Evolutionary conservation across 2,797 vertebrate species (phyloP).

Genomic region (Galago senegalensis): DNA sequence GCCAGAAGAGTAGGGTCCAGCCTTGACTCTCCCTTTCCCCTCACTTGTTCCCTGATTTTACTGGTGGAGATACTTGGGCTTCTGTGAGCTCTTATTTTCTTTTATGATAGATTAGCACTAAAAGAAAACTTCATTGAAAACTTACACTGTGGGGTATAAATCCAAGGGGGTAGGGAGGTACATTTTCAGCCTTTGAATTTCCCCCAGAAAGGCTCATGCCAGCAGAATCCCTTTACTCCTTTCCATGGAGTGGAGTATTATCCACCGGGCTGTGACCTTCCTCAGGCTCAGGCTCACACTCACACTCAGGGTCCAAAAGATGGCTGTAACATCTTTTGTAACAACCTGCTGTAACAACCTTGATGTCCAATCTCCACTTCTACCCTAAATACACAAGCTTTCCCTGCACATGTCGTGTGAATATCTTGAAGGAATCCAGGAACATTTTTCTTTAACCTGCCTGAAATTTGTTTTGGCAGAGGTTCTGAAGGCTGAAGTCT

Average conservation of each 20-base stretch:
- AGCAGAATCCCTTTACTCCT: neutral
- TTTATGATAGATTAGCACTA: neutral
- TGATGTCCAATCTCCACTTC: neutral
- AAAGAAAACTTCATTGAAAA: neutral
- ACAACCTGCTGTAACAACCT: neutral
- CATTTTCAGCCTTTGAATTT: conserved; percentile 27
- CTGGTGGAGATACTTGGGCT: neutral
- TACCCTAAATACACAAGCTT: conserved; percentile 15
- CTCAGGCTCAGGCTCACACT: neutral
- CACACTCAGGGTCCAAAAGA: neutral
- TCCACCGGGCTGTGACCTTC: neutral
- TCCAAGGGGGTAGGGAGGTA: neutral
- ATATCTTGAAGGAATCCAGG: conserved; percentile 77
- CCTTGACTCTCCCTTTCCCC: neutral
- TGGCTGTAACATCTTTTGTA: too few species aligned
- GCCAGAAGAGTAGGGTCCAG: neutral
- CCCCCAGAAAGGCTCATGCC: neutral
- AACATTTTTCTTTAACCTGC: conserved; percentile 73
- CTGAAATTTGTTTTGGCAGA: conserved; percentile 81
- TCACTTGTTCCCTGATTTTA: neutral
- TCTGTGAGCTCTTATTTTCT: neutral
- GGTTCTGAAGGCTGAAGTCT: conserved; percentile 75
- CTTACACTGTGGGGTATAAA: neutral
- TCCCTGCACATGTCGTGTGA: conserved; percentile 34
- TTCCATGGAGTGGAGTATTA: neutral